These are phyloP conservation scores for Nannospalax galili DNA, from an alignment of 2,113 vertebrate genomes.

Conservation along the genomic window DNA sequence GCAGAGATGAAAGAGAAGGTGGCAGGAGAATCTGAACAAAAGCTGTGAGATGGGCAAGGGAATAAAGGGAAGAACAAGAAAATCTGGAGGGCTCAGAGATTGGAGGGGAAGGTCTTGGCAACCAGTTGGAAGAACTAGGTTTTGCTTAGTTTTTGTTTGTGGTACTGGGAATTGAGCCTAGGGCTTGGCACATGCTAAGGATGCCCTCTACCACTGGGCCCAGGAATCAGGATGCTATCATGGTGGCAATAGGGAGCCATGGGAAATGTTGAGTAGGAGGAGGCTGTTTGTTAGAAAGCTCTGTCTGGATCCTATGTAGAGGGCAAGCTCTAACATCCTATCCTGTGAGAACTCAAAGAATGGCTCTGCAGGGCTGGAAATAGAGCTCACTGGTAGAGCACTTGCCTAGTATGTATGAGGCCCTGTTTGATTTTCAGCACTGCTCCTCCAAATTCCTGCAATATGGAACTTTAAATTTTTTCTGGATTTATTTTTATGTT, in stretches of 20 bases:
- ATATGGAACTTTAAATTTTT: no score
- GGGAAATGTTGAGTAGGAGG: not conserved
- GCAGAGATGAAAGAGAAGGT: not conserved
- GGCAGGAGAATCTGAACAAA: not conserved
- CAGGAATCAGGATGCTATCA: not conserved
- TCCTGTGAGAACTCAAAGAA: not conserved
- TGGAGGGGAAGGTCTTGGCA: no score
- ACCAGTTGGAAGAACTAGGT: not conserved
- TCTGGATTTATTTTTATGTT: no score
- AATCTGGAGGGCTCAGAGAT: no score
- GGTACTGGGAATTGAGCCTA: not conserved
- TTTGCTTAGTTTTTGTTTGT: not conserved
- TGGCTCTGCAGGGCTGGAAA: not conserved
- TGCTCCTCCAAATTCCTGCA: no score
- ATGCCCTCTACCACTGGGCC: not conserved
- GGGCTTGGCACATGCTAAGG: not conserved
- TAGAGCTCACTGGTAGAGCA: not conserved
- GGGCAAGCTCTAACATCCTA: not conserved
- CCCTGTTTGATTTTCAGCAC: not conserved
- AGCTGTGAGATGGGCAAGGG: not conserved
- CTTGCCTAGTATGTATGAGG: not conserved
- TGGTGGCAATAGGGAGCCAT: not conserved
- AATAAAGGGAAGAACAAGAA: not conserved
- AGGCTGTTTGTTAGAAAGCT: not conserved
- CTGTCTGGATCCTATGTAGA: not conserved